Evolutionary conservation across 2,888 invertebrate species (phyloP), one percentile per base, ranked within the genome.

Genomic region (Chrysomela aeneicollis): DNA sequence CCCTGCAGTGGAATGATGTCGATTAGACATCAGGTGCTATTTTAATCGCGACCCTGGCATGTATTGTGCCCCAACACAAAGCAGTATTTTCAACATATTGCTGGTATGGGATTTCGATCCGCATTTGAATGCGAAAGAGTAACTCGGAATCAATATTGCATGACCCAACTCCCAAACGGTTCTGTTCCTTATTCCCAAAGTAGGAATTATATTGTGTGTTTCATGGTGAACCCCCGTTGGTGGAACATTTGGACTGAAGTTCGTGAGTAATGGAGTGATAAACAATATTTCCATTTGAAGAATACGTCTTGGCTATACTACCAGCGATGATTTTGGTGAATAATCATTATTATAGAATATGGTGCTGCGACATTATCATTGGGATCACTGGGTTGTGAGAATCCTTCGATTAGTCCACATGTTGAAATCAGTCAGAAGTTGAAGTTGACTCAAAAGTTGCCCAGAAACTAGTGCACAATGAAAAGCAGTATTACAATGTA

Each of bases 141-240:
- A 49, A 61, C 50, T 57, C 30, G 47, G 17, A 65, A 65, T 65
- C 64, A 65, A 65, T 65, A 65, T 65, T 65, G 64, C 61, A 65
- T 58, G 64, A 61, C 53, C 50, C 22, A 37, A 52, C 53, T 49
- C 53, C 15, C 42, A 1, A 15, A 15, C n/a, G 8, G 42, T 12
- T n/a, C 15, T 42, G 42, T 42, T 42, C 15, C 12, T 12, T 42
- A 42, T 42, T 42, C 42, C 42, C 42, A 42, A 42, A 42, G 42
- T 42, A 42, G 42, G 15, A 1, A 42, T 42, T 42, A n/a, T 15
- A 6, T 42, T 42, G n/a, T 42, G 9, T 35, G 42, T 42, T 42
- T 42, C 42, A 42, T 42, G 42, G n/a, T 42, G 6, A 12, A n/a
- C 42, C 12, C 42, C 42, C 15, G 15, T 35, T 35, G 10, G 32